Conservation (phyloP, 2,797 vertebrate genomes). For the Sebastes trivittatus region DNA sequence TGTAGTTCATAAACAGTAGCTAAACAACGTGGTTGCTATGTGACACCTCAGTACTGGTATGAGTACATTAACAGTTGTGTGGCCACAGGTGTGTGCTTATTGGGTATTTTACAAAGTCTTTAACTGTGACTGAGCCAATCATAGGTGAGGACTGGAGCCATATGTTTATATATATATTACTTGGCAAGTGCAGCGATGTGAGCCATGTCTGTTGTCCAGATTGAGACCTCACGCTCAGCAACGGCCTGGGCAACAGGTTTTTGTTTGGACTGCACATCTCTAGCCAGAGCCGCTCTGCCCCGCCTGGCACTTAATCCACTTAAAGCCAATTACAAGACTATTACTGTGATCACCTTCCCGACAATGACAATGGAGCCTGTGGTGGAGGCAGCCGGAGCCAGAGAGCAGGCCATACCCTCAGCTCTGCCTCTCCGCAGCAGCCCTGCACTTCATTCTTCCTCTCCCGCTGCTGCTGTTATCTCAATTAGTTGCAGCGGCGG, state of each 20-base stretch:
- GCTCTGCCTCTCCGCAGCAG: conserved; percentile 9
- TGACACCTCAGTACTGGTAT: background rate
- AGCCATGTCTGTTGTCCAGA: conserved; percentile 65
- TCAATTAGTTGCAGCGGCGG: conserved; percentile 44
- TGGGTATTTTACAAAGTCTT: conserved; percentile 7
- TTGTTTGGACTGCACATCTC: conserved; percentile 47
- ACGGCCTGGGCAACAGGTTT: conserved; percentile 46
- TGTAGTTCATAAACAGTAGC: background rate
- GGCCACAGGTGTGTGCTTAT: conserved; percentile 15
- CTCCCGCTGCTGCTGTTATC: conserved; percentile 42
- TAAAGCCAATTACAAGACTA: conserved; percentile 83
- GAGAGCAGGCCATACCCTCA: conserved; percentile 29
- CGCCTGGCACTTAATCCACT: conserved; percentile 76
- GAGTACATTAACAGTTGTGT: background rate
- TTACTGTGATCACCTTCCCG: conserved; percentile 75
- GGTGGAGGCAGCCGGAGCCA: conserved; percentile 19
- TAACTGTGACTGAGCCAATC: background rate
- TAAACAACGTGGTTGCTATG: conserved; percentile 22
- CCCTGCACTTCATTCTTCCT: background rate
- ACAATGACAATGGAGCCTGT: conserved; percentile 73
- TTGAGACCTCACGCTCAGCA: conserved; percentile 57
- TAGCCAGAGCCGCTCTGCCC: conserved; percentile 45
- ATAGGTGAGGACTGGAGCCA: background rate
- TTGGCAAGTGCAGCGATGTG: background rate
- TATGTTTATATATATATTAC: background rate